phyloP scores from a whole-genome alignment of 64 coral and sea anemone genomes.

The Stylophora pistillata region DNA sequence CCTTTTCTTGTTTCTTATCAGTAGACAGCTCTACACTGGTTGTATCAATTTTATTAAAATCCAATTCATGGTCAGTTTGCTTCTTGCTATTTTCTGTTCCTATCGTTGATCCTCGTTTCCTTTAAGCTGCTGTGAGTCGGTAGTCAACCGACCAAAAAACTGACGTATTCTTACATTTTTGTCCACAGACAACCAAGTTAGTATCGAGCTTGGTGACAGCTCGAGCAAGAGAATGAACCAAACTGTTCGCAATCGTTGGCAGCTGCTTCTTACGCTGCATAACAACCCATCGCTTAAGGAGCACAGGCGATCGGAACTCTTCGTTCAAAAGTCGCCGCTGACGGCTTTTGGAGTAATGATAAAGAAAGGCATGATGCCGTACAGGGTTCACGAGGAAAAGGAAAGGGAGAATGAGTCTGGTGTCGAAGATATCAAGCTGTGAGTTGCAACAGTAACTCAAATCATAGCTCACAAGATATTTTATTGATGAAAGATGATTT shows the following conservation, averaged over 20 bases:
- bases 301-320: slow-evolving; percentile 47
- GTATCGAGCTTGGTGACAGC: neutral
- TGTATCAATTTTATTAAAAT: no score
- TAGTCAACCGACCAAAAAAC: no score
- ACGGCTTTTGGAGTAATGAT: slow-evolving; percentile 44
- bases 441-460: neutral
- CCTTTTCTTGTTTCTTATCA: no score
- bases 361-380: neutral
- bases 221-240: neutral
- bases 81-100: neutral
- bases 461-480: neutral
- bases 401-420: neutral
- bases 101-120: neutral
- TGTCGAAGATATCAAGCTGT: neutral
- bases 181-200: slow-evolving; percentile 3
- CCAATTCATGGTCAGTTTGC: no score
- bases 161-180: neutral
- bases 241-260: slow-evolving; percentile 63
- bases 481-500: neutral
- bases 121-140: neutral
- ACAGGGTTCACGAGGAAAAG: neutral
- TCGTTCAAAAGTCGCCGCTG: slow-evolving; percentile 51
- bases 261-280: slow-evolving; percentile 48
- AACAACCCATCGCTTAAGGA: slow-evolving; percentile 71
- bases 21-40: no score